A percentile compares a stretch with the other conserved stretches of the same genome.
These are phyloP conservation scores for Drosophila neutralis DNA, from an alignment of 2,888 invertebrate genomes.

Conservation along the genomic window DNA sequence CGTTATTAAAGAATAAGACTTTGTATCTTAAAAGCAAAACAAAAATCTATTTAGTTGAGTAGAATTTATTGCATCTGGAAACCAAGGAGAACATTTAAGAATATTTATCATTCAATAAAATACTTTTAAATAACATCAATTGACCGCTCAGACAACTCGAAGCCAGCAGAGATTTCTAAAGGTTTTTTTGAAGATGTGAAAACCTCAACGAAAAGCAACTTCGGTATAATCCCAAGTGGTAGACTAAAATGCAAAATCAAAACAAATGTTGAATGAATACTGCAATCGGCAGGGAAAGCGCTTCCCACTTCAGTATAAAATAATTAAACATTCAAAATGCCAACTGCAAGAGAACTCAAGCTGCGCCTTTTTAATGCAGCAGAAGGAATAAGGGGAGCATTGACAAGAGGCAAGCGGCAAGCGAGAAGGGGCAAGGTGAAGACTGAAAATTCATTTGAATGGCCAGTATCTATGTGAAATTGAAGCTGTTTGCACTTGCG, in stretches of 20 bases:
- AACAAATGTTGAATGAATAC: constrained; percentile 21
- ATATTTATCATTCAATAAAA: too few species aligned
- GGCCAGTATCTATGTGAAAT: constrained; percentile 24
- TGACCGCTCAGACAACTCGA: background rate
- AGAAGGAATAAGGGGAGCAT: background rate
- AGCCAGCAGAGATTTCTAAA: background rate
- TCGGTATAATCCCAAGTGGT: background rate
- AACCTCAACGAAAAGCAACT: background rate
- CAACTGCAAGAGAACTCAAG: constrained; percentile 11
- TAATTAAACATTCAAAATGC: constrained; percentile 5
- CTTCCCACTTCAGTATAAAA: constrained; percentile 4
- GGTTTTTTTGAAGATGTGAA: background rate
- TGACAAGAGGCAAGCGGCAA: background rate
- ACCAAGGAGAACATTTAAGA: background rate
- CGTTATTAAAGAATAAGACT: background rate
- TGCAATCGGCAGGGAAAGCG: background rate
- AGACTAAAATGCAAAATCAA: background rate
- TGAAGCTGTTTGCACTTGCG: constrained; percentile 33
- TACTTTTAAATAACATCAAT: too few species aligned
- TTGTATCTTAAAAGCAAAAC: background rate
- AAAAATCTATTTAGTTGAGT: background rate
- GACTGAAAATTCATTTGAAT: constrained; percentile 22
- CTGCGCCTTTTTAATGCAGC: constrained; percentile 8
- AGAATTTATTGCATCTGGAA: background rate
- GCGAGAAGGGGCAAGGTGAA: background rate